Conservation (phyloP, 2,113 vertebrate genomes). For the Urocynchramus pylzowi region DNA sequence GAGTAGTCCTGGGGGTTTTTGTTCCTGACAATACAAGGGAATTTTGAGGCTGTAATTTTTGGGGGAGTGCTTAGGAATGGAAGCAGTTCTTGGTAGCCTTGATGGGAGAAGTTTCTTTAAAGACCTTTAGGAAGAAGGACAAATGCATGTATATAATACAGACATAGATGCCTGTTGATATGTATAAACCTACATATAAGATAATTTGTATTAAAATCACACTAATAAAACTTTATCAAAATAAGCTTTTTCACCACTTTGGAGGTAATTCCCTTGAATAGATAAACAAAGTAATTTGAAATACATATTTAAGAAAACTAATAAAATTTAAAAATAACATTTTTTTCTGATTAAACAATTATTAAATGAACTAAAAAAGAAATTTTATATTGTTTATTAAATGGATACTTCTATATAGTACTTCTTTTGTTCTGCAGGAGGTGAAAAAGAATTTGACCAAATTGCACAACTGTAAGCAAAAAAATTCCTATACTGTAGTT, state of each 20-base stretch:
- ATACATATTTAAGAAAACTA: neutral
- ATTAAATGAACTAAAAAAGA: neutral
- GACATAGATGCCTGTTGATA: neutral
- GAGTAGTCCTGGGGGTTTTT: neutral
- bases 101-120: neutral
- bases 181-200: neutral
- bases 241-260: neutral
- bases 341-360: neutral
- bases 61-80: neutral
- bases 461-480: conserved; percentile 79
- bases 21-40: neutral
- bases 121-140: neutral
- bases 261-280: neutral
- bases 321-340: neutral
- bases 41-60: neutral
- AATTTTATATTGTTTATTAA: neutral
- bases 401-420: neutral
- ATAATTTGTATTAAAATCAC: neutral
- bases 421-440: conserved; percentile 63
- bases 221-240: neutral
- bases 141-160: neutral
- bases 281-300: neutral
- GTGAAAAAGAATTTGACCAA: conserved; percentile 70
- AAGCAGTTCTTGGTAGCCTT: neutral
- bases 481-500: neutral